Conservation (phyloP, 2,888 invertebrate species). For the Chelonus formosanus region DNA sequence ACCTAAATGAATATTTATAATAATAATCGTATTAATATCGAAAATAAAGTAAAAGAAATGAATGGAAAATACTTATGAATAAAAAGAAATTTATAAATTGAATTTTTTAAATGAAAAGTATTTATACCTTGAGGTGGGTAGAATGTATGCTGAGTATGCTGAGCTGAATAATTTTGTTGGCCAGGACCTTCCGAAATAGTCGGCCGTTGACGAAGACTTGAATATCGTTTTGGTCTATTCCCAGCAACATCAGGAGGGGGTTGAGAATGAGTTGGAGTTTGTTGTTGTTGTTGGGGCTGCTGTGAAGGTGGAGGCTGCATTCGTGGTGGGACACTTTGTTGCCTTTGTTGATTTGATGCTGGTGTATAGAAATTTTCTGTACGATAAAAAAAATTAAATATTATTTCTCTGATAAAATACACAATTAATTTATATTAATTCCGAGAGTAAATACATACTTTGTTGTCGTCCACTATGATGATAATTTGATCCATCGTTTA, state of each 20-base stretch:
- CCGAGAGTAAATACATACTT: slow-evolving; percentile 39
- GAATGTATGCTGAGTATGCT: slow-evolving; percentile 58
- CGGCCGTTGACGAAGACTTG: slow-evolving; percentile 72
- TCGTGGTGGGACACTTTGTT: slow-evolving; percentile 57
- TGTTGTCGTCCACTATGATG: slow-evolving; percentile 55
- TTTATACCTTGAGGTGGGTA: slow-evolving; percentile 60
- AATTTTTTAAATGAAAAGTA: slow-evolving; percentile 15
- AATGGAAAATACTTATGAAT: too few relatives aligned
- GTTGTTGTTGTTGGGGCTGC: slow-evolving; percentile 45
- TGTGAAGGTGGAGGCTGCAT: slow-evolving; percentile 58
- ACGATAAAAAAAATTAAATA: slow-evolving; percentile 17
- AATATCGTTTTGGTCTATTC: slow-evolving; percentile 74
- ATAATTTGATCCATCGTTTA: slow-evolving; percentile 51
- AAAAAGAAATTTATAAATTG: background rate
- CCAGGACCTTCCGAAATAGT: slow-evolving; percentile 56
- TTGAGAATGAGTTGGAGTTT: slow-evolving; percentile 39
- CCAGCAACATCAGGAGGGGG: slow-evolving; percentile 57
- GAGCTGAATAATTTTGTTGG: slow-evolving; percentile 45
- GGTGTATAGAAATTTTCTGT: slow-evolving; percentile 59
- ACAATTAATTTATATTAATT: too few relatives aligned
- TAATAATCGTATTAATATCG: slow-evolving; percentile 45
- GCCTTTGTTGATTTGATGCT: slow-evolving; percentile 54
- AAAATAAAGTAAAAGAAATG: background rate
- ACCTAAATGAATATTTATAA: slow-evolving; percentile 53
- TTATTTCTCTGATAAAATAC: too few relatives aligned